Conservation (phyloP, 2,113 vertebrate genomes). For the Misgurnus anguillicaudatus region DNA sequence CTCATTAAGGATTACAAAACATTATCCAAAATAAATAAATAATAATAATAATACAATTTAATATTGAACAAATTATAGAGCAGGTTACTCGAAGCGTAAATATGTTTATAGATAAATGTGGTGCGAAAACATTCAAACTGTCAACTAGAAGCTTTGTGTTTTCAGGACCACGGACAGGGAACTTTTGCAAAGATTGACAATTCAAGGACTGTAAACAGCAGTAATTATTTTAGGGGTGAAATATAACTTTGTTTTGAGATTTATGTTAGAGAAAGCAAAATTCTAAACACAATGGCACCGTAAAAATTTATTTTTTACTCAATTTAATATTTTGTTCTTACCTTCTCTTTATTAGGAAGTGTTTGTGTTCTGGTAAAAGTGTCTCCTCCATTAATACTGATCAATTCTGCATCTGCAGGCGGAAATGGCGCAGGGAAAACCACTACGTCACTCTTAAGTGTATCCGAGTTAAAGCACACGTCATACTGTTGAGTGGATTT, state of each 20-base stretch:
- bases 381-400: slow-evolving; percentile 57
- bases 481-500: slow-evolving; percentile 63
- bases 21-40: slow-evolving; percentile 60
- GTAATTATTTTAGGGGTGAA: too few species aligned
- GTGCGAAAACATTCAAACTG: too few species aligned
- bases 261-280: too few species aligned
- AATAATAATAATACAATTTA: too few species aligned
- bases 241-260: too few species aligned
- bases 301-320: too few species aligned
- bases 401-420: slow-evolving; percentile 52
- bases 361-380: slow-evolving; percentile 54
- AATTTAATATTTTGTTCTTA: slow-evolving; percentile 32
- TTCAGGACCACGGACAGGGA: slow-evolving; percentile 33
- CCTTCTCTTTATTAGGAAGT: slow-evolving; percentile 49
- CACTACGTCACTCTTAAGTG: slow-evolving; percentile 59
- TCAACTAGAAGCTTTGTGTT: neutral
- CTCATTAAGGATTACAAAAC: too few species aligned
- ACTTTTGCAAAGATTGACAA: neutral
- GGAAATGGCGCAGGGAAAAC: slow-evolving; percentile 53
- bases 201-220: too few species aligned
- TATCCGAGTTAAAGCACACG: slow-evolving; percentile 62
- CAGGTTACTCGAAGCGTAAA: neutral
- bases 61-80: too few species aligned
- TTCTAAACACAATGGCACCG: too few species aligned
- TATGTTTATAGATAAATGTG: too few species aligned